Evolutionary conservation across 2,113 vertebrate species (phyloP).

Genomic region (Arizona elegans): DNA sequence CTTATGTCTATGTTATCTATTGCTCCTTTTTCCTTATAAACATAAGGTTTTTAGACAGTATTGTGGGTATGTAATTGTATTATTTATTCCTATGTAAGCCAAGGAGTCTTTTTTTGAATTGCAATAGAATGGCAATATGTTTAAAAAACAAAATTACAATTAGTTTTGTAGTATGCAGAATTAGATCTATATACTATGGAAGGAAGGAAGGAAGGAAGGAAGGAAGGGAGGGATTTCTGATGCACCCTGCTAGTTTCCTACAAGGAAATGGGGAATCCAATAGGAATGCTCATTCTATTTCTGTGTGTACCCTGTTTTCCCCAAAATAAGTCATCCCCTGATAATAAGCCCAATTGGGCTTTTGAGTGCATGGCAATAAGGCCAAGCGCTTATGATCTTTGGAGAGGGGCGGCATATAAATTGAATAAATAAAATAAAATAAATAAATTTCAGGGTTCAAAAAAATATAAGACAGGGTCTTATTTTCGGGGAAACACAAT

Average conservation of each 20-base stretch:
- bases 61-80: neutral
- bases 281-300: neutral
- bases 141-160: neutral
- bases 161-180: neutral
- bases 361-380: too few relatives aligned
- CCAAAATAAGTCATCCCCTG: too few relatives aligned
- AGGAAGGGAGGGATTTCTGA: neutral
- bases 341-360: too few relatives aligned
- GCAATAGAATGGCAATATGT: neutral
- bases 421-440: too few relatives aligned
- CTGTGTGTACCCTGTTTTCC: neutral
- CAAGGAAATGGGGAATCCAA: neutral
- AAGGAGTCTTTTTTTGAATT: neutral
- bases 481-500: too few relatives aligned
- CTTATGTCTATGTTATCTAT: neutral
- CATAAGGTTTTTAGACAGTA: neutral
- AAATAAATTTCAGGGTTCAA: too few relatives aligned
- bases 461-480: too few relatives aligned
- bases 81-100: neutral
- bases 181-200: too few relatives aligned
- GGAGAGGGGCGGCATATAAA: too few relatives aligned
- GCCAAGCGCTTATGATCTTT: too few relatives aligned
- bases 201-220: too few relatives aligned
- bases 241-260: neutral
- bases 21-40: neutral